phyloP scores from a whole-genome alignment of 2,113 vertebrate species.

The Mormyrus lacerda region DNA sequence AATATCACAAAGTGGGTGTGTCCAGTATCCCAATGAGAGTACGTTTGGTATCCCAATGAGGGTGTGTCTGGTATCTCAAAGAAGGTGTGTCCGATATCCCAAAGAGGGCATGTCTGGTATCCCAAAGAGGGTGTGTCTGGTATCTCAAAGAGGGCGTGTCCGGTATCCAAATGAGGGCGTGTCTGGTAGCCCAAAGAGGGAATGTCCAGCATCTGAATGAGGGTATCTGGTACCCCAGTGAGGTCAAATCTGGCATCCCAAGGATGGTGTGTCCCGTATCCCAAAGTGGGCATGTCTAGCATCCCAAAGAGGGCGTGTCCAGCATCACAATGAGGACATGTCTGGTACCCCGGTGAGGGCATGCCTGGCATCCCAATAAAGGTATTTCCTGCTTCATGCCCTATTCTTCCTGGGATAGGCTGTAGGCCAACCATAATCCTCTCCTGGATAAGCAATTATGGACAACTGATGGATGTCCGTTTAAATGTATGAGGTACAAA shows the following conservation, averaged over 20 bases:
- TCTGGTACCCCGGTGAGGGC: not conserved
- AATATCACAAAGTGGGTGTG: too few relatives aligned
- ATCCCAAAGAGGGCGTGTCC: too few relatives aligned
- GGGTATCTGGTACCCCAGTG: too few relatives aligned
- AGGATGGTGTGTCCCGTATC: too few relatives aligned
- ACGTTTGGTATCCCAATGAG: not conserved
- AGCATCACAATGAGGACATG: not conserved
- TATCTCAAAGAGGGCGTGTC: too few relatives aligned
- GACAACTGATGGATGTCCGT: not conserved
- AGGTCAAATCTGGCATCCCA: not conserved
- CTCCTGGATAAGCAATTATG: not conserved
- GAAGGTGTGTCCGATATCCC: too few relatives aligned
- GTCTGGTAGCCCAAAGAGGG: not conserved
- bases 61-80: too few relatives aligned
- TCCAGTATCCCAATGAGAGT: too few relatives aligned
- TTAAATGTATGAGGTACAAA: not conserved
- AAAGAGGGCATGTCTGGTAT: too few relatives aligned
- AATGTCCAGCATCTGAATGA: not conserved
- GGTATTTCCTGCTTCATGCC: not conserved
- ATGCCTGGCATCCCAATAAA: not conserved
- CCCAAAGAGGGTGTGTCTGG: too few relatives aligned
- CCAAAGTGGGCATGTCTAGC: not conserved
- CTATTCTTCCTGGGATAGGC: not conserved
- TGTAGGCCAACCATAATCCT: not conserved
- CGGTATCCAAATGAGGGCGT: not conserved